Base-by-base conservation (phyloP, 2,888 invertebrate species). In the Sinopyrophorus schimmeli region DNA sequence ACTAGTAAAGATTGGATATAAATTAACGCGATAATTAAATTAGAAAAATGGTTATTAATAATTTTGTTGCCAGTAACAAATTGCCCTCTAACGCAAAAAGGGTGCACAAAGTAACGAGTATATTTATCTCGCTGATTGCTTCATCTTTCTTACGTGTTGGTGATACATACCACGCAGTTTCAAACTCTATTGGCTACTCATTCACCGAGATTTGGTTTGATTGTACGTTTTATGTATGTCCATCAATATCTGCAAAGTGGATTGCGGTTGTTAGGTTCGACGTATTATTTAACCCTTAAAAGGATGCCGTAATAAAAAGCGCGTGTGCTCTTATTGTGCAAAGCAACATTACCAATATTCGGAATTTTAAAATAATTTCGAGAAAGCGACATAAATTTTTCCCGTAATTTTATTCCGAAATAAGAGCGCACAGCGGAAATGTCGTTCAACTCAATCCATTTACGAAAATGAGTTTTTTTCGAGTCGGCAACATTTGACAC, bases 201-300 rank as follows among this genome's bases (percentile, higher is more conserved):
- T 69, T 68, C 69, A 66, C 64, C 64, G 55, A 59, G 61, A 62
- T 67, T 66, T 67, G 68, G 66, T 68, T 68, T 68, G 68, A 69
- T 69, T 68, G 67, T 52, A 51, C 43, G 54, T 50, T 59, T 60
- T 60, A 60, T 57, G 57, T 47, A 40, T 21, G n/a, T 26, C 49
- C 55, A 60, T 60, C 55, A 57, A 58, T 60, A 53, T 43, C 38
- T 24, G 24, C 26, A 32, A 42, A 48, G 7, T 27, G 28, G 9
- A 27, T 37, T 44, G 35, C 10, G 37, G 21, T 23, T 16, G 38
- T 28, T 18, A 14, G 6, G 21, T 11, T 10, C 24, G 20, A 24
- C 4, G 27, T 11, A 9, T 10, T 10, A 27, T 14, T 27, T n/a
- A n/a, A n/a, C n/a, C n/a, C n/a, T n/a, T n/a, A n/a, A n/a, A n/a